Conservation (phyloP, 2,113 vertebrate genomes). For the Protobothrops flavoviridis region DNA sequence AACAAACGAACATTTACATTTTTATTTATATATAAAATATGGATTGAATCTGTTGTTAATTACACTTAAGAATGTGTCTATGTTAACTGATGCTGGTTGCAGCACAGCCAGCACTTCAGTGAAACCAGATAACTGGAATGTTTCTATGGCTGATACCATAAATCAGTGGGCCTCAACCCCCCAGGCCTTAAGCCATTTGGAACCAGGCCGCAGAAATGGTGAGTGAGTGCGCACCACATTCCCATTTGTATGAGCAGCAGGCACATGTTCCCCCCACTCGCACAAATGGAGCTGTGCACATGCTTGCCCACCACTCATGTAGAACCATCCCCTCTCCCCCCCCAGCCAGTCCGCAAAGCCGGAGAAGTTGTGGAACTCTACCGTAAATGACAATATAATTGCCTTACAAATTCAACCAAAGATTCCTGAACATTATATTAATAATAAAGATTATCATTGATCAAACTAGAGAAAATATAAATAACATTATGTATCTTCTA, state of each 20-base stretch:
- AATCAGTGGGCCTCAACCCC: not conserved
- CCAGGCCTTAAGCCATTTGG: not conserved
- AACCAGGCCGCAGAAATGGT: not conserved
- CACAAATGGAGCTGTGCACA: not conserved
- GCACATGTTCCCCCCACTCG: not conserved
- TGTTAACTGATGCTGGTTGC: not conserved
- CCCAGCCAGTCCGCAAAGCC: not conserved
- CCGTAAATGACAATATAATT: not conserved
- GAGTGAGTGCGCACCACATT: not conserved
- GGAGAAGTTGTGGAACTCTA: not conserved
- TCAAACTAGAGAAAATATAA: conserved; percentile 16
- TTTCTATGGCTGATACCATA: not conserved
- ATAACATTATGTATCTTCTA: conserved; percentile 54
- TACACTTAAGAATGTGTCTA: not conserved
- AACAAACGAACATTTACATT: too few species aligned
- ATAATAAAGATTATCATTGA: not conserved
- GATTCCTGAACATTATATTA: not conserved
- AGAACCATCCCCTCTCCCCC: not conserved
- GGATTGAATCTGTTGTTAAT: not conserved
- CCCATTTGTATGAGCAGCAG: not conserved
- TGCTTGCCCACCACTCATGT: not conserved
- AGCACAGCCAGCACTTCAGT: not conserved
- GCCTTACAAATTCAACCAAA: conserved; percentile 6
- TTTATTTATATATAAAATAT: too few species aligned
- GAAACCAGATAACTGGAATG: not conserved